Conservation (phyloP, 2,113 vertebrate genomes). For the Ctenomys sociabilis region DNA sequence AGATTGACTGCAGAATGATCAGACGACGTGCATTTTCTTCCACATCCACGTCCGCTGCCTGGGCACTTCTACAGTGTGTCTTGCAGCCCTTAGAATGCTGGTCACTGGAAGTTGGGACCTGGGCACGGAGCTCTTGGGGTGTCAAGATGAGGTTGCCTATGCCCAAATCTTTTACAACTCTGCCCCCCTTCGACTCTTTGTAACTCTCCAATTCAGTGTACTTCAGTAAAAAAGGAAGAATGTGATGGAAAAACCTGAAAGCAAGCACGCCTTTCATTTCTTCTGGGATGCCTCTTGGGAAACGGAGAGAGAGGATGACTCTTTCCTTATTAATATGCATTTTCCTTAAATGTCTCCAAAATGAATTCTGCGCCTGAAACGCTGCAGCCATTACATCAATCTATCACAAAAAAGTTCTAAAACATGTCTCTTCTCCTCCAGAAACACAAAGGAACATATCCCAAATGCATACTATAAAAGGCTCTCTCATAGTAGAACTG, state of each 20-base stretch:
- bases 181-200: background rate
- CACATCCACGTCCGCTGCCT: background rate
- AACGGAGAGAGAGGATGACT: background rate
- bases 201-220: background rate
- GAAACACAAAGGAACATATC: conserved; percentile 64
- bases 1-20: background rate
- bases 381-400: conserved; percentile 47
- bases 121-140: background rate
- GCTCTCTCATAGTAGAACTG: conserved; percentile 10
- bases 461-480: conserved; percentile 56
- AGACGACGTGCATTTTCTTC: background rate
- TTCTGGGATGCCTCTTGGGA: background rate
- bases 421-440: conserved; percentile 49
- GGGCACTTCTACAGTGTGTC: background rate
- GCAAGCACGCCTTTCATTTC: conserved; percentile 10
- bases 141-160: background rate
- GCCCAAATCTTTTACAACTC: background rate
- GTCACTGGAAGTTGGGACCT: background rate
- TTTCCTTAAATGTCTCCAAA: conserved; percentile 51
- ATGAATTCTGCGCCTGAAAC: conserved; percentile 52
- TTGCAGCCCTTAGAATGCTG: background rate
- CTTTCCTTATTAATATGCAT: conserved; percentile 58
- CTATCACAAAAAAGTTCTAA: conserved; percentile 54
- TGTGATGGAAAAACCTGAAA: background rate
- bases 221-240: conserved; percentile 10